Conservation (phyloP, 2,797 vertebrate species). For the Lophius americanus region DNA sequence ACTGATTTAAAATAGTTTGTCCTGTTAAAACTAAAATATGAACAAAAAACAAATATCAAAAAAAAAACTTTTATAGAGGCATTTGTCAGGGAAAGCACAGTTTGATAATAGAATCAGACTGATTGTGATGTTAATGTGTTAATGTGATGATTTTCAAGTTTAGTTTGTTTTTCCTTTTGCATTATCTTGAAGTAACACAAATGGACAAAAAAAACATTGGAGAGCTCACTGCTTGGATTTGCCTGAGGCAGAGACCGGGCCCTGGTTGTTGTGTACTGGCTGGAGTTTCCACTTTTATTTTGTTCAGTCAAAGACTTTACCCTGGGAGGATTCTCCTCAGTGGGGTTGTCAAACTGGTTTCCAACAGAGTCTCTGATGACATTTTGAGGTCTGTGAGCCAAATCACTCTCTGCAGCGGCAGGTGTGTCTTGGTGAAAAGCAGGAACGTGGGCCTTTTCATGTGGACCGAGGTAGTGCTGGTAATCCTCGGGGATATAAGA, state of each 20-base stretch:
- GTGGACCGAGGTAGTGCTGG: conserved; percentile 61
- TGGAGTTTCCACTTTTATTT: conserved; percentile 42
- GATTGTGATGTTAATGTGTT: conserved; percentile 7
- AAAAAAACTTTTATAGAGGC: background rate
- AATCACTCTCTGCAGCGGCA: conserved; percentile 11
- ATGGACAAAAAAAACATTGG: conserved; percentile 25
- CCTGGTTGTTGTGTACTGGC: conserved; percentile 44
- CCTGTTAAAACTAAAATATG: no score
- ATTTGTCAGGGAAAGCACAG: background rate
- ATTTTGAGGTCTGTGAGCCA: conserved; percentile 16
- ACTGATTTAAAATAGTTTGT: no score
- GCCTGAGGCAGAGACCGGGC: conserved; percentile 56
- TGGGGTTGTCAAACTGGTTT: conserved; percentile 18
- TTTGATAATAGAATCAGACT: background rate
- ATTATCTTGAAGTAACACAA: conserved; percentile 17
- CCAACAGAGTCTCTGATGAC: conserved; percentile 8
- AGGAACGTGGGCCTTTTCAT: conserved; percentile 50
- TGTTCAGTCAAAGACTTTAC: conserved; percentile 31
- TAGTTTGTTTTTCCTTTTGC: background rate
- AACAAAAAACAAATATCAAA: no score
- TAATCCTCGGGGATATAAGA: conserved; percentile 60
- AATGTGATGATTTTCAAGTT: background rate
- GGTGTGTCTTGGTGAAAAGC: conserved; percentile 31
- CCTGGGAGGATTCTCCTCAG: conserved; percentile 6
- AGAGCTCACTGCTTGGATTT: conserved; percentile 77